phyloP scores from a whole-genome alignment of 2,113 vertebrate genomes.

The Epinephelus lanceolatus region DNA sequence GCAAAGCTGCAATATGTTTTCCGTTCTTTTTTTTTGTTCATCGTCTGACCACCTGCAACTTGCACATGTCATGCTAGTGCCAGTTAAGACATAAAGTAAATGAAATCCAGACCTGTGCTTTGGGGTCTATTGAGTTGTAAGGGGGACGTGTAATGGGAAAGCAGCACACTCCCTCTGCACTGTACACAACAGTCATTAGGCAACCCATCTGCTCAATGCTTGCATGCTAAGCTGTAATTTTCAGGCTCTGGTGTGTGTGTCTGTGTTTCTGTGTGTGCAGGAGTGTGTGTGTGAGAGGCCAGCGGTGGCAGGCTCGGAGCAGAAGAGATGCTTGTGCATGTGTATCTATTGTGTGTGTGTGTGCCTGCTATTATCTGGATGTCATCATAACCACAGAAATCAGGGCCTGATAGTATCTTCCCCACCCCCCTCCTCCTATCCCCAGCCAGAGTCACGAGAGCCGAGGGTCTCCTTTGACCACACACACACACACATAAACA shows the following conservation, averaged over 20 bases:
- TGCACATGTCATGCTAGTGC: conserved; percentile 72
- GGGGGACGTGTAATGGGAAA: conserved; percentile 78
- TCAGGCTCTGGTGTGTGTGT: conserved; percentile 85
- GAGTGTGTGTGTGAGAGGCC: conserved; percentile 62
- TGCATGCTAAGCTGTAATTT: conserved; percentile 88
- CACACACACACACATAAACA: conserved; percentile 68
- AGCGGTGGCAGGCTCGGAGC: conserved; percentile 55
- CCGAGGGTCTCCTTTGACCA: conserved; percentile 84
- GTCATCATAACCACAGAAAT: conserved; percentile 86
- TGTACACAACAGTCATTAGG: conserved; percentile 86
- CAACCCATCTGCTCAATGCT: conserved; percentile 88
- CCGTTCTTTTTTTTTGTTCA: conserved; percentile 44
- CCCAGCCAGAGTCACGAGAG: conserved; percentile 81
- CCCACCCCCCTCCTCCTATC: conserved; percentile 79
- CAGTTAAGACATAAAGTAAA: conserved; percentile 81
- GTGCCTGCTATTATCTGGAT: conserved; percentile 84
- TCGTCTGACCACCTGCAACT: conserved; percentile 79
- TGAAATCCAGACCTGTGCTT: conserved; percentile 78
- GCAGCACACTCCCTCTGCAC: conserved; percentile 79
- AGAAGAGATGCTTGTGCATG: conserved; percentile 61
- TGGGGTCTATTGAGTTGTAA: conserved; percentile 69
- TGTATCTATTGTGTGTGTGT: conserved; percentile 22
- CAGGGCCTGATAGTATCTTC: conserved; percentile 84
- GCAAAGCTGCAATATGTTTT: conserved; percentile 62
- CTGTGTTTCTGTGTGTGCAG: conserved; percentile 70